Evolutionary conservation across 2,888 invertebrate species (phyloP).

Genomic region (Lamproptera curius): DNA sequence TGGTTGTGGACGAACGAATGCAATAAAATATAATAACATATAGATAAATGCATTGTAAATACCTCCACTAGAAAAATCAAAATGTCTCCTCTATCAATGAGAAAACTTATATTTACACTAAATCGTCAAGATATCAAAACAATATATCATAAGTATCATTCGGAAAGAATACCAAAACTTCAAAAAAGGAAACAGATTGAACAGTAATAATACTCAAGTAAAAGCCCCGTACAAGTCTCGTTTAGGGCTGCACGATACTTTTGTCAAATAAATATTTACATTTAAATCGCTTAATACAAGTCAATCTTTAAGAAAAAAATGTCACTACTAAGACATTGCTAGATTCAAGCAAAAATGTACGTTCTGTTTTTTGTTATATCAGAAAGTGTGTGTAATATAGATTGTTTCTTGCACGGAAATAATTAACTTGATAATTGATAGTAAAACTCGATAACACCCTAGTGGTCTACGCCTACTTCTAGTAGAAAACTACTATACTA

Average conservation of each 20-base stretch:
- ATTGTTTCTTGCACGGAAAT: constrained; percentile 74
- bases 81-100: constrained; percentile 55
- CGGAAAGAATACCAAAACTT: constrained; percentile 56
- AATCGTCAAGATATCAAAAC: constrained; percentile 57
- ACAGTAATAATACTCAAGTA: constrained; percentile 58
- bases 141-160: constrained; percentile 63
- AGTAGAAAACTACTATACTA: constrained; percentile 74
- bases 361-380: constrained; percentile 58
- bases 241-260: constrained; percentile 61
- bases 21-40: constrained; percentile 77
- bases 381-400: constrained; percentile 70
- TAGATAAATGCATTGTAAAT: constrained; percentile 75
- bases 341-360: constrained; percentile 71
- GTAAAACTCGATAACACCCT: constrained; percentile 76
- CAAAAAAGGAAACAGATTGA: constrained; percentile 49
- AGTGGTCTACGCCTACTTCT: constrained; percentile 77
- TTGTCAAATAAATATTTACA: constrained; percentile 69
- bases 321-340: constrained; percentile 75
- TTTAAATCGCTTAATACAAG: constrained; percentile 66
- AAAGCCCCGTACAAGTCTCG: constrained; percentile 69
- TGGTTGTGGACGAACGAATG: constrained; percentile 78
- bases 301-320: constrained; percentile 63
- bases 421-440: constrained; percentile 72
- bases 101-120: constrained; percentile 56
- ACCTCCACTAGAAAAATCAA: constrained; percentile 66